Base-by-base conservation (phyloP, 2,113 vertebrate species). In the Hystrix cristata region DNA sequence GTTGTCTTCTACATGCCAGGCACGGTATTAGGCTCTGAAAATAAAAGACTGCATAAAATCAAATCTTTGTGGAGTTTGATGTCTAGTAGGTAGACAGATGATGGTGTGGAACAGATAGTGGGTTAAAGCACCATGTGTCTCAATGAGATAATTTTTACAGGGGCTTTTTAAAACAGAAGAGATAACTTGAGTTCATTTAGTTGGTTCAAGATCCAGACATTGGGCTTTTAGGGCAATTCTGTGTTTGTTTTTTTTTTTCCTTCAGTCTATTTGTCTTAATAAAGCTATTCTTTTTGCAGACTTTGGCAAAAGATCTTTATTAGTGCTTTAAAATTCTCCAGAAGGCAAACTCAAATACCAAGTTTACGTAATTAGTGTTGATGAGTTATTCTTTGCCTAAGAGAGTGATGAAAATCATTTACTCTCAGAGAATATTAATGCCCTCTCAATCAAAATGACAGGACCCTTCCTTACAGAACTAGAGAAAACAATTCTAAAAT, bases 321-420 rank as follows among this genome's bases (percentile, higher is more conserved):
- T 83, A 87, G 29, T 74, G 34, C 57, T 87, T 87, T 74, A 67
- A 87, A 80, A 94, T 59, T 65, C 34, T 91, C 59, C 27, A 90
- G 46, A 88, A 79, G 48, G 7, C 34, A 71, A 14, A 18, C 43
- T 84, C 14, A 64, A 62, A 38, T 62, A 5, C 5, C 14, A 71
- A 31, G 18, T 18, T 72, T 48, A 19, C 38, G 34, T 51, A 65
- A 90, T 27, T 79, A 80, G 29, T 23, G 23, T 31, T 7, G n/a
- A 55, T 65, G 87, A 57, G 4, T 19, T 86, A 31, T 74, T 62
- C 34, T 72, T 92, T 64, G 53, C 34, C n/a, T 72, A 80, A 90
- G 72, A 65, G 46, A 94, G 27, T 29, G 64, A 80, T 38, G 21
- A 12, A 64, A 90, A 11, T 31, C 15, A 69, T 60, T 34, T 78